These are phyloP conservation scores for Acipenser ruthenus DNA, from an alignment of 2,797 vertebrate genomes.

Conservation along the genomic window DNA sequence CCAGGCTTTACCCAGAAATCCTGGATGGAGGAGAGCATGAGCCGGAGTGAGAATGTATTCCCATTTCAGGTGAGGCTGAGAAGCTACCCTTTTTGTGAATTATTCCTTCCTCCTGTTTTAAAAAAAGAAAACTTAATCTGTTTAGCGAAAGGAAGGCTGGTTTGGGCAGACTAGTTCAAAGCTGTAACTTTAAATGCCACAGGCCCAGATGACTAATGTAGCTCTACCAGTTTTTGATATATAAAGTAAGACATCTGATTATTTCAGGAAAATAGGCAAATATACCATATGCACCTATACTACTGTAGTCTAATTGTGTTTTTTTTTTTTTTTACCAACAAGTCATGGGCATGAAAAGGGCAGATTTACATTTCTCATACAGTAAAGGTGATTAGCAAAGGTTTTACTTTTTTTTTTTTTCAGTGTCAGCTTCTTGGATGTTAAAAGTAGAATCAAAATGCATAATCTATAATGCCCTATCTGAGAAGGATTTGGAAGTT, in stretches of 20 bases:
- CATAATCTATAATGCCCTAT: slow-evolving; percentile 3
- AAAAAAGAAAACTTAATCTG: slow-evolving; percentile 34
- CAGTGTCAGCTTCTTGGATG: background rate
- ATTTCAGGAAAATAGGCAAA: too few species aligned
- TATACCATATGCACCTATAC: too few species aligned
- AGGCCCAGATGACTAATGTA: slow-evolving; percentile 36
- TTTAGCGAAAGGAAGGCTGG: slow-evolving; percentile 38
- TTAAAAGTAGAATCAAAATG: background rate
- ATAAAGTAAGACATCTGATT: too few species aligned
- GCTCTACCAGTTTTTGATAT: slow-evolving; percentile 29
- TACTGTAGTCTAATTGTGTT: too few species aligned
- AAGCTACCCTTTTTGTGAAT: slow-evolving; percentile 20
- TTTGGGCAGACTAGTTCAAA: slow-evolving; percentile 27
- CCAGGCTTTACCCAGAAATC: slow-evolving; percentile 91
- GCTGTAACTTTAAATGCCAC: slow-evolving; percentile 41
- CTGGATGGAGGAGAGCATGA: slow-evolving; percentile 93
- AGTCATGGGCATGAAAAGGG: too few species aligned
- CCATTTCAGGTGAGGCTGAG: slow-evolving; percentile 84
- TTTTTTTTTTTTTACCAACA: too few species aligned
- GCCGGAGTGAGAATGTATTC: slow-evolving; percentile 87
- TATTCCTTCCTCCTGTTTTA: slow-evolving; percentile 24
- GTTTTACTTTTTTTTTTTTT: background rate
- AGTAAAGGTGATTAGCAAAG: background rate
- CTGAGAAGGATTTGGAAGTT: background rate
- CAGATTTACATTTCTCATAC: too few species aligned